These are phyloP conservation scores for Dicranocentrus wangi DNA, from an alignment of 2,888 invertebrate species.

Conservation along the genomic window DNA sequence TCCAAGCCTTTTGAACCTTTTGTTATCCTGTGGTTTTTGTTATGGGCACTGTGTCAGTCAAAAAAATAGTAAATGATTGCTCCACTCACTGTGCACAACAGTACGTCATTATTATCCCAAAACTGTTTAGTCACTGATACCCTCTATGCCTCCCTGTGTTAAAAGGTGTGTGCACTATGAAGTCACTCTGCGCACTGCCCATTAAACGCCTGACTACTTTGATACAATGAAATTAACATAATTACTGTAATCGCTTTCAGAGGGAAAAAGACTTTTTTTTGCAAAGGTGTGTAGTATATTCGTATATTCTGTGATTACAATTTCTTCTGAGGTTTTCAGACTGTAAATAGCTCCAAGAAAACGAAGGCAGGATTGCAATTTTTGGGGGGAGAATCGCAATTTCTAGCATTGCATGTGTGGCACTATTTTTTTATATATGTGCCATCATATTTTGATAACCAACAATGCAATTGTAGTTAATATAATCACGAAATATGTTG, in stretches of 20 bases:
- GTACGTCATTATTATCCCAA: background rate
- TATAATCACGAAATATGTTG: background rate
- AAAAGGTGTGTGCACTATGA: background rate
- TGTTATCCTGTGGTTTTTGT: no score
- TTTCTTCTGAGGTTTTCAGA: no score
- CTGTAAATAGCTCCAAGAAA: no score
- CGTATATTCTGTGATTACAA: background rate
- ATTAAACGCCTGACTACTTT: background rate
- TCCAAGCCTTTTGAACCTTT: background rate
- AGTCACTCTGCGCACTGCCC: background rate
- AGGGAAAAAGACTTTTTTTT: background rate
- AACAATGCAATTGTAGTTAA: background rate
- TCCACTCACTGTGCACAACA: background rate
- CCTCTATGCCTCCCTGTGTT: background rate
- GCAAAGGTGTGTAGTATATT: background rate
- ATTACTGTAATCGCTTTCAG: background rate
- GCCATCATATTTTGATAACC: background rate
- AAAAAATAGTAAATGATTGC: background rate
- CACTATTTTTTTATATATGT: background rate
- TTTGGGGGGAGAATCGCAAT: no score
- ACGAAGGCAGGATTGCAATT: no score
- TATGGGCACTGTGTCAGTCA: background rate
- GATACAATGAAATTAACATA: slow-evolving; percentile 16
- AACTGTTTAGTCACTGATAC: background rate
- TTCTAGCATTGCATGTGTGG: slow-evolving; percentile 2